phyloP scores from a whole-genome alignment of 2,113 vertebrate genomes.

The Istiophorus platypterus region DNA sequence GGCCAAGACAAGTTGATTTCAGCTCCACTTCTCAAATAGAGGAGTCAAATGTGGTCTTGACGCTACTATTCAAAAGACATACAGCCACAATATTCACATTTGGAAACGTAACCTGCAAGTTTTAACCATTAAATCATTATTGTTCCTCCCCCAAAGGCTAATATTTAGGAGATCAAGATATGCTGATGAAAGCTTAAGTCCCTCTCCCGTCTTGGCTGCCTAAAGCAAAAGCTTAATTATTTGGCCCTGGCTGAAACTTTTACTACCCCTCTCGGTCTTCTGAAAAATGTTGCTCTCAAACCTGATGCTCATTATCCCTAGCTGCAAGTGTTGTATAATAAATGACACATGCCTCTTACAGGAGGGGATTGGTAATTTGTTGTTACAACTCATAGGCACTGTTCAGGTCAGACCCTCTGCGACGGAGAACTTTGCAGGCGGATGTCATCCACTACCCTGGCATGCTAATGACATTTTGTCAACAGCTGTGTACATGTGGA shows the following conservation, averaged over 20 bases:
- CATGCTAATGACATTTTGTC: neutral
- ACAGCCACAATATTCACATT: neutral
- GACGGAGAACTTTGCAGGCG: conserved; percentile 3
- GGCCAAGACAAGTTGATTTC: neutral
- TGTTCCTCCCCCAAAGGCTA: neutral
- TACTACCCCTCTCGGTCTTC: neutral
- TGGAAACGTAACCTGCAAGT: neutral
- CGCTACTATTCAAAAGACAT: neutral
- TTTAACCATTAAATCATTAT: neutral
- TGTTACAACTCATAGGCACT: neutral
- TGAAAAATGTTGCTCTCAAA: neutral
- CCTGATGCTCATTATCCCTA: neutral
- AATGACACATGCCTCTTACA: neutral
- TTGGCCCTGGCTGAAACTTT: conserved; percentile 4
- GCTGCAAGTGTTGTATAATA: neutral
- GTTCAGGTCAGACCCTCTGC: neutral
- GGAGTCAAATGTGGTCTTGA: neutral
- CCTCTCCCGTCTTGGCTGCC: neutral
- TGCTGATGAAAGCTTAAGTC: neutral
- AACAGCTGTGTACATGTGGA: neutral
- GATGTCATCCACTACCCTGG: neutral
- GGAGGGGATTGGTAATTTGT: neutral
- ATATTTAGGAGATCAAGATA: neutral
- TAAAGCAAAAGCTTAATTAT: neutral
- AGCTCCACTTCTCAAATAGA: neutral